Conservation (phyloP, 2,113 vertebrate species). For the Seriola rivoliana region DNA sequence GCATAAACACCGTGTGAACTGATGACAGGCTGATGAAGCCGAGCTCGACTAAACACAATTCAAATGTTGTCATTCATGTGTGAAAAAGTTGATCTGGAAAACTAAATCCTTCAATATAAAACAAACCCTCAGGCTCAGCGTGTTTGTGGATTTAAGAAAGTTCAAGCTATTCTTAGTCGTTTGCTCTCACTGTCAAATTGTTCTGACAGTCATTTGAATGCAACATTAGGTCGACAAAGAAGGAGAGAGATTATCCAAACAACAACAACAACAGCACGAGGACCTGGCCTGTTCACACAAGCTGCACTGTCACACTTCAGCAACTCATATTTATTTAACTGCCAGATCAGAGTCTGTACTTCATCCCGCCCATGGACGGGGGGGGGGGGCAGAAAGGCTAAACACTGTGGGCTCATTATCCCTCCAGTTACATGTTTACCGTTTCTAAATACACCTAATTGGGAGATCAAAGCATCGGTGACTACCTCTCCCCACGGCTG, state of each 20-base stretch:
- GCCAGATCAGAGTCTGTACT: constrained; percentile 68
- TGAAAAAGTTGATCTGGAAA: not conserved
- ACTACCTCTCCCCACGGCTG: constrained; percentile 40
- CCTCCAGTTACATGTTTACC: constrained; percentile 78
- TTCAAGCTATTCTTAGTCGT: constrained; percentile 9
- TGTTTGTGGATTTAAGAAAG: not conserved
- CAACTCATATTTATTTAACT: constrained; percentile 75
- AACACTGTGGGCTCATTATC: constrained; percentile 79
- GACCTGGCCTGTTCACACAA: constrained; percentile 52
- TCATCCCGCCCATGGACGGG: constrained; percentile 51
- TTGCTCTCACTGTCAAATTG: constrained; percentile 10
- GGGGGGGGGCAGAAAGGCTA: constrained; percentile 54
- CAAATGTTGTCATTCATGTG: constrained; percentile 7
- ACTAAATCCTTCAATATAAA: not conserved
- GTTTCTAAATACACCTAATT: constrained; percentile 81
- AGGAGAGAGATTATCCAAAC: constrained; percentile 29
- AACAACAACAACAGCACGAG: constrained; percentile 42
- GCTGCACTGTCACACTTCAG: constrained; percentile 71
- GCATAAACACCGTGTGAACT: too few species aligned
- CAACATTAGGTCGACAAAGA: constrained; percentile 39
- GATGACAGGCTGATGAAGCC: not conserved
- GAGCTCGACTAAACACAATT: not conserved
- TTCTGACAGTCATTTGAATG: constrained; percentile 25
- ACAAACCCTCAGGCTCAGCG: not conserved
- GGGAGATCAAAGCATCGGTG: constrained; percentile 69